Evolutionary conservation across 1,140 invertebrate species (phyloP).

Genomic region (Eumeta japonica): DNA sequence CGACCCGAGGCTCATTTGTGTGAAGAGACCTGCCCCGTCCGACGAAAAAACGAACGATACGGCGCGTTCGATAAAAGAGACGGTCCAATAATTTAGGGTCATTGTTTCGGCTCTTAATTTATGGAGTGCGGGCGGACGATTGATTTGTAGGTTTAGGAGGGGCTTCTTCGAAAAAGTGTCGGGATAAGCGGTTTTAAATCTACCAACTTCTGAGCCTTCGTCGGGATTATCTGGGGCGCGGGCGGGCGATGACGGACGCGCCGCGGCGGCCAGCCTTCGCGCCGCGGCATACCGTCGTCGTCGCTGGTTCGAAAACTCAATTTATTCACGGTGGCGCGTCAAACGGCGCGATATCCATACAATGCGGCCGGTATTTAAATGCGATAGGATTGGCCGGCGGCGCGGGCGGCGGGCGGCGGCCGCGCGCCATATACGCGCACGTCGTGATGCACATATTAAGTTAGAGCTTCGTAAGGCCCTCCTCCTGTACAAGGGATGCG

Average conservation of each 20-base stretch:
- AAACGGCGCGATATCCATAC: constrained; percentile 45
- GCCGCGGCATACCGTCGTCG: not conserved
- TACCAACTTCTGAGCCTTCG: constrained; percentile 10
- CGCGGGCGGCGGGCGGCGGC: constrained; percentile 27
- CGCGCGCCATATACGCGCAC: constrained; percentile 36
- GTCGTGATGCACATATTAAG: constrained; percentile 57
- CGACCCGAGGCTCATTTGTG: constrained; percentile 47
- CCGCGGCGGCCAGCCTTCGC: not conserved
- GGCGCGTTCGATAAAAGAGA: constrained; percentile 36
- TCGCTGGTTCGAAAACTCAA: constrained; percentile 32
- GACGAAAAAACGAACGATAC: constrained; percentile 44
- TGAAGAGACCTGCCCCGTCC: constrained; percentile 26
- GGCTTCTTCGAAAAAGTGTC: constrained; percentile 19
- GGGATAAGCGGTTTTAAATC: constrained; percentile 44
- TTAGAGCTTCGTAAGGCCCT: constrained; percentile 34
- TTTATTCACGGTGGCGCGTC: constrained; percentile 33
- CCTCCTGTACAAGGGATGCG: constrained; percentile 40
- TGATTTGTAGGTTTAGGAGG: constrained; percentile 44
- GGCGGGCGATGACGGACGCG: not conserved
- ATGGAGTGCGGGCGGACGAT: constrained; percentile 49
- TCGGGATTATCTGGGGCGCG: constrained; percentile 18
- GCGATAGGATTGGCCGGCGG: constrained; percentile 41
- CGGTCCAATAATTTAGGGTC: constrained; percentile 53
- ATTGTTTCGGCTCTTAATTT: constrained; percentile 53
- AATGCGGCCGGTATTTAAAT: constrained; percentile 47